Percentiles rank a stretch among this genome's conserved stretches.
These are phyloP conservation scores for Perithous albicinctus DNA, from an alignment of 2,888 invertebrate genomes.

Conservation along the genomic window DNA sequence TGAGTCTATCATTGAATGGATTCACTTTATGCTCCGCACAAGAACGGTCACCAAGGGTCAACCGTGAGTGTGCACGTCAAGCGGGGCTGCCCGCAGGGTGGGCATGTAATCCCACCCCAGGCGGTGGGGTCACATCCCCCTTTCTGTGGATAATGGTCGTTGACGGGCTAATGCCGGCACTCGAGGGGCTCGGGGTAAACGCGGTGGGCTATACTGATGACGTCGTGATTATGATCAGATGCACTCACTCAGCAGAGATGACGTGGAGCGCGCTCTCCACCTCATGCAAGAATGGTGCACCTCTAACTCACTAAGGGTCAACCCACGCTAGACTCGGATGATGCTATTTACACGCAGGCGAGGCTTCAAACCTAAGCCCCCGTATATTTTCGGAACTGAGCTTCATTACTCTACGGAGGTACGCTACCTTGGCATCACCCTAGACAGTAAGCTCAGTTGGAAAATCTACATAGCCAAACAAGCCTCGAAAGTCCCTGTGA, in stretches of 20 bases:
- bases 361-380: too few species aligned
- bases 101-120: too few species aligned
- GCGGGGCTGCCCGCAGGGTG: slow-evolving; percentile 51
- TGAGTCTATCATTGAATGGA: slow-evolving; percentile 25
- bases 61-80: slow-evolving; percentile 13
- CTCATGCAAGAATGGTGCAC: neutral
- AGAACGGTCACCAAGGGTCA: slow-evolving; percentile 1
- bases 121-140: slow-evolving; percentile 10
- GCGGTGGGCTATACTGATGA: neutral
- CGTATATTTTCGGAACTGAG: too few species aligned
- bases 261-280: neutral
- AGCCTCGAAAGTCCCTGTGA: too few species aligned
- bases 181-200: neutral
- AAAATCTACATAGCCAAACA: too few species aligned
- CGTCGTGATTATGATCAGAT: too few species aligned
- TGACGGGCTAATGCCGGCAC: slow-evolving; percentile 9
- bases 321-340: neutral
- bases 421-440: too few species aligned
- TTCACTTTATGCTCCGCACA: slow-evolving; percentile 29
- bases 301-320: neutral
- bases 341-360: too few species aligned
- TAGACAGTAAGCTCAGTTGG: too few species aligned
- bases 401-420: too few species aligned
- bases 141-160: slow-evolving; percentile 22
- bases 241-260: too few species aligned